Percentiles rank a stretch among this genome's conserved stretches.
phyloP scores from a whole-genome alignment of 2,888 invertebrate genomes.

The Apodemia mormo region DNA sequence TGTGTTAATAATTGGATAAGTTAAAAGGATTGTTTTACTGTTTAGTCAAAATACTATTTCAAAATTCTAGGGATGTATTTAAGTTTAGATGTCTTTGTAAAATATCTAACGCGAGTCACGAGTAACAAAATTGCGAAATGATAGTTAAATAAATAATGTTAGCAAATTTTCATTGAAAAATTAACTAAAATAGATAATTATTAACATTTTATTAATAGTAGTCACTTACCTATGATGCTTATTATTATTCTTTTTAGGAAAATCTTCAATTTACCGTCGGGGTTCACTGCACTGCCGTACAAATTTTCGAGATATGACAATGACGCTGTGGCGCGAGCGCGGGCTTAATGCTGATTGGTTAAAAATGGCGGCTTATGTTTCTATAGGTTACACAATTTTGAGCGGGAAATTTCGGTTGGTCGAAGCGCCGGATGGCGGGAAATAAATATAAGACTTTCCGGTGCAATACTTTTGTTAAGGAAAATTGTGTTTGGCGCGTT shows the following conservation, averaged over 20 bases:
- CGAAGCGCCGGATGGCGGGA: conserved; percentile 77
- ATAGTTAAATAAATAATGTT: conserved; percentile 26
- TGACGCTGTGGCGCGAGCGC: conserved; percentile 80
- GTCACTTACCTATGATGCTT: conserved; percentile 61
- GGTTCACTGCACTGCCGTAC: conserved; percentile 79
- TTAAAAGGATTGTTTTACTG: background rate
- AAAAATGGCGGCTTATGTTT: conserved; percentile 73
- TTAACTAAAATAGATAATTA: background rate
- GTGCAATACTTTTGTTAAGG: conserved; percentile 69
- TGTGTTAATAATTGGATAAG: conserved; percentile 11
- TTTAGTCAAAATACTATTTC: background rate
- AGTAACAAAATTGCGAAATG: conserved; percentile 55
- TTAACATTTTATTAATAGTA: conserved; percentile 39
- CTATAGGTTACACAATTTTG: conserved; percentile 67
- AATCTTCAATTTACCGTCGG: conserved; percentile 76
- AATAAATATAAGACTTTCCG: conserved; percentile 72
- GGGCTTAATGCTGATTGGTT: conserved; percentile 71
- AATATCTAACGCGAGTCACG: conserved; percentile 35
- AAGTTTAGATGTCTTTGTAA: background rate
- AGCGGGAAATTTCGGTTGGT: conserved; percentile 82
- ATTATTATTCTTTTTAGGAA: conserved; percentile 64
- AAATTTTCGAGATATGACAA: conserved; percentile 80
- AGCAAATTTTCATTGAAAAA: conserved; percentile 20
- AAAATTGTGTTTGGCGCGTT: conserved; percentile 73
- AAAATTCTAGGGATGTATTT: background rate